Evolutionary conservation across 30 jellyfish, hydroid and myxozoan genomes (phyloP).

Genomic region (Pelagia noctiluca): DNA sequence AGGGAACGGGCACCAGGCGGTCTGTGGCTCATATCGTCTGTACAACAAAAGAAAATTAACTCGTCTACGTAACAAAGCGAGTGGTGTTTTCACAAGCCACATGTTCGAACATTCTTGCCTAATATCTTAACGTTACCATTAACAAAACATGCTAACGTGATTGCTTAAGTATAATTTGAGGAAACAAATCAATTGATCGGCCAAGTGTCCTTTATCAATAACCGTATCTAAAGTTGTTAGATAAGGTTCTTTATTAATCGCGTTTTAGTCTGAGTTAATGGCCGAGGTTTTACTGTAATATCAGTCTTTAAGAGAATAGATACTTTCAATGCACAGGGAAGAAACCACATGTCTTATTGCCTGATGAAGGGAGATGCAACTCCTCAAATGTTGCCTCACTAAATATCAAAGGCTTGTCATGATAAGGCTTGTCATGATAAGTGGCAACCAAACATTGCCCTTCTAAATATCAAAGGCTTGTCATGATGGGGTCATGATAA

Average conservation of each 20-base stretch:
- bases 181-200: slow-evolving; percentile 22
- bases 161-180: slow-evolving; percentile 25
- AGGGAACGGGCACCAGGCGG: slow-evolving; percentile 43
- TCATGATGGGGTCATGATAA: too few species aligned
- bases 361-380: too few species aligned
- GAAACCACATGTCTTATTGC: too few species aligned
- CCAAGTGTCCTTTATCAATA: not conserved
- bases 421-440: too few species aligned
- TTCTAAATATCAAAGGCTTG: too few species aligned
- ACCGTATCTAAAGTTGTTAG: not conserved
- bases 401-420: too few species aligned
- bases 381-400: too few species aligned
- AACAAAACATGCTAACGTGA: slow-evolving; percentile 62
- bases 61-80: too few species aligned
- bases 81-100: slow-evolving; percentile 46
- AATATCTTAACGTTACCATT: slow-evolving; percentile 64
- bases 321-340: too few species aligned
- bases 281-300: too few species aligned
- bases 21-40: slow-evolving; percentile 49
- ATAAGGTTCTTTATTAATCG: not conserved
- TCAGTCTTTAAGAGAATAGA: too few species aligned
- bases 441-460: too few species aligned
- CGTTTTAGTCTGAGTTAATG: not conserved
- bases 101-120: slow-evolving; percentile 28
- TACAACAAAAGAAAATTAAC: slow-evolving; percentile 38